Conservation (phyloP, 2,888 invertebrate genomes). For the Oxystoma pomonae region DNA sequence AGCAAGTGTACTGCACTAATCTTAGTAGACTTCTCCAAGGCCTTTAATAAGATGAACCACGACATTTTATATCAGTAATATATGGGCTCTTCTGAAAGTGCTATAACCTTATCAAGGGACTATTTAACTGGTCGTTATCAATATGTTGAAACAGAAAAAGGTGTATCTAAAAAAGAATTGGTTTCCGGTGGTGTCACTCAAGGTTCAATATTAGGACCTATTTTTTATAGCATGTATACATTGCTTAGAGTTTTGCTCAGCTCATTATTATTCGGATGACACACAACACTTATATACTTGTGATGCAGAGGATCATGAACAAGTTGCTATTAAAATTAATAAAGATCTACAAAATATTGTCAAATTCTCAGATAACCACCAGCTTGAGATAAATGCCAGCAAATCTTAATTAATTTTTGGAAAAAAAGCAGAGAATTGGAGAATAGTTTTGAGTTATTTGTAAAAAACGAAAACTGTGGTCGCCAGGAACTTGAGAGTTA, state of each 20-base stretch:
- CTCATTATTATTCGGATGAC: neutral
- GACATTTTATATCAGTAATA: neutral
- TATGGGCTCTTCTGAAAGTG: neutral
- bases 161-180: neutral
- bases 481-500: constrained; percentile 8
- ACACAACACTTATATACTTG: neutral
- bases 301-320: neutral
- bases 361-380: neutral
- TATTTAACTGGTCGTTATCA: neutral
- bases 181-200: neutral
- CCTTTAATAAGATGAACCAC: neutral
- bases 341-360: neutral
- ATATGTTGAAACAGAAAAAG: neutral
- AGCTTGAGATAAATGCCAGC: neutral
- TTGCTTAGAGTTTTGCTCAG: neutral
- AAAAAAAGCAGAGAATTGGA: neutral
- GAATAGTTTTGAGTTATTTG: neutral
- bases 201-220: neutral
- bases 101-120: neutral
- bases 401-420: neutral
- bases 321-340: neutral
- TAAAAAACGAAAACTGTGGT: neutral
- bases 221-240: neutral
- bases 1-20: no score
- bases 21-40: constrained; percentile 5